A percentile compares a stretch with the other conserved stretches of the same genome.
These are phyloP conservation scores for Leucoptera coffeella DNA, from an alignment of 2,888 invertebrate species.

Conservation along the genomic window DNA sequence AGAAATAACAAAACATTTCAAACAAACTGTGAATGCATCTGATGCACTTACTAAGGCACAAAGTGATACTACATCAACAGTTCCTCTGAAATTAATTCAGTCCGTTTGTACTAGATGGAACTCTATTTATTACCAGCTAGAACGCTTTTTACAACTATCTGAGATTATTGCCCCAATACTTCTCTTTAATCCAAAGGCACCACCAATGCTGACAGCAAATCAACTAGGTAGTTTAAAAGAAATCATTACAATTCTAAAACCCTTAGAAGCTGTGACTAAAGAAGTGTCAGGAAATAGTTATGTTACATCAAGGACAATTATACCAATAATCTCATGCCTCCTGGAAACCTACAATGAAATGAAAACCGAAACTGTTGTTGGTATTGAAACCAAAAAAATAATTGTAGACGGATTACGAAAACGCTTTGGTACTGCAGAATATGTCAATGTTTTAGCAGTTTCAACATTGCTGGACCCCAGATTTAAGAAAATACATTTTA, in stretches of 20 bases:
- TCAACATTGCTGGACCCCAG: slow-evolving; percentile 8
- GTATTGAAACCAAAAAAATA: slow-evolving; percentile 8
- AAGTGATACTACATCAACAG: slow-evolving; percentile 7
- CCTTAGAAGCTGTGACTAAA: slow-evolving; percentile 12
- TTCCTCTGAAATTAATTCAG: slow-evolving; percentile 9
- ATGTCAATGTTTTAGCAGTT: slow-evolving; percentile 9
- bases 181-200: slow-evolving; percentile 11
- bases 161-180: slow-evolving; percentile 11
- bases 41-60: slow-evolving; percentile 10
- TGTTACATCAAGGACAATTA: slow-evolving; percentile 12
- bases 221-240: slow-evolving; percentile 10
- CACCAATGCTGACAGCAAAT: slow-evolving; percentile 11
- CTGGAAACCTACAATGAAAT: slow-evolving; percentile 8
- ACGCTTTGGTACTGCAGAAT: slow-evolving; percentile 9
- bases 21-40: slow-evolving; percentile 10
- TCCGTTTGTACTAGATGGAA: slow-evolving; percentile 11
- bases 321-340: slow-evolving; percentile 6
- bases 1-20: slow-evolving; percentile 9
- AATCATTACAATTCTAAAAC: slow-evolving; percentile 10
- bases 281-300: slow-evolving; percentile 12
- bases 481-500: slow-evolving; percentile 8
- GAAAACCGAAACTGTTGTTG: slow-evolving; percentile 9
- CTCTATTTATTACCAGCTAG: slow-evolving; percentile 10
- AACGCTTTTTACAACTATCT: slow-evolving; percentile 10
- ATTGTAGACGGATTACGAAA: slow-evolving; percentile 8